A percentile compares a stretch with the other conserved stretches of the same genome.
These are phyloP conservation scores for Coturnix japonica DNA, from an alignment of 2,113 vertebrate genomes.

Conservation along the genomic window DNA sequence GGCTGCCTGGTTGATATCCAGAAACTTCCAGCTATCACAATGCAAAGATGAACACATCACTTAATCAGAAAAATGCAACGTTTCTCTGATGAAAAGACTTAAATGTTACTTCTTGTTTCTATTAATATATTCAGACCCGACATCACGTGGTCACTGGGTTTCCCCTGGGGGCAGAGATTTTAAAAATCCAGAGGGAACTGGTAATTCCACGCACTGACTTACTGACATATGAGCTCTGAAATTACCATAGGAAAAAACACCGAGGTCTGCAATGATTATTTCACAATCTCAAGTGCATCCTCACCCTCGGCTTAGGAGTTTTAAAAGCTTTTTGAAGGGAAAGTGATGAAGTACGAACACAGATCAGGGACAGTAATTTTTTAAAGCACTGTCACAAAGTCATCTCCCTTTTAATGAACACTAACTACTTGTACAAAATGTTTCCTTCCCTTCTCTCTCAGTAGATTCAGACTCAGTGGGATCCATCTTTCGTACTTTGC, in stretches of 20 bases:
- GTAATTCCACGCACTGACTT: not conserved
- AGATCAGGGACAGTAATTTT: not conserved
- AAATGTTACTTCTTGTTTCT: conserved; percentile 2
- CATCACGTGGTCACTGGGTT: not conserved
- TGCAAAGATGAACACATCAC: not conserved
- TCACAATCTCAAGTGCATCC: conserved; percentile 8
- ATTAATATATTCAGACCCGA: conserved; percentile 17
- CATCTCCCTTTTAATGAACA: conserved; percentile 5
- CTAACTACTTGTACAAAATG: not conserved
- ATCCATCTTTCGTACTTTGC: conserved; percentile 7
- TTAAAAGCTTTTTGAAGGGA: conserved; percentile 45
- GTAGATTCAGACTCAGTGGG: not conserved
- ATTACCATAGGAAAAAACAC: conserved; percentile 26
- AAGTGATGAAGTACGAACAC: conserved; percentile 44
- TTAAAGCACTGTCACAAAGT: not conserved
- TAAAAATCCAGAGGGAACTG: conserved; percentile 25
- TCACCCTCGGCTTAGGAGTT: not conserved
- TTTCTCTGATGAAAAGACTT: not conserved
- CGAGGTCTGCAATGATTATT: conserved; percentile 45
- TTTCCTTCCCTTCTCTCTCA: not conserved
- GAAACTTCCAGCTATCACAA: not conserved
- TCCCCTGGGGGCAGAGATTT: conserved; percentile 1
- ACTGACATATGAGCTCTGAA: conserved; percentile 44
- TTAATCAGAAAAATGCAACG: not conserved
- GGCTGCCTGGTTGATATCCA: not conserved